Conservation (phyloP, 2,797 vertebrate species). For the Channallabes apus region DNA sequence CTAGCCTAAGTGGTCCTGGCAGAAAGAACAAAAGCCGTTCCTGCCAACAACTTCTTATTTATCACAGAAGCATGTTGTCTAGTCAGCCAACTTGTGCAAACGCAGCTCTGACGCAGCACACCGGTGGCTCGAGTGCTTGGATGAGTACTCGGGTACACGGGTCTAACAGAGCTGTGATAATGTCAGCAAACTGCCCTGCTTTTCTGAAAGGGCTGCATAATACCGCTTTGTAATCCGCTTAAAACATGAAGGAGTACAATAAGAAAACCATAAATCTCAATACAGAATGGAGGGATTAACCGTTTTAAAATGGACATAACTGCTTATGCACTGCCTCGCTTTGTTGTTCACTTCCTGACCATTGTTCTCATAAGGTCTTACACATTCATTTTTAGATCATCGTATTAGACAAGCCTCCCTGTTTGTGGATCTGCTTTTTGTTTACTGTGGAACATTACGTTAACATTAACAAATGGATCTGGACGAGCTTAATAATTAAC, state of each 20-base stretch:
- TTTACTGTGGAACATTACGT: not conserved
- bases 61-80: not conserved
- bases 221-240: not conserved
- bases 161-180: not conserved
- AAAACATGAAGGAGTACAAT: not conserved
- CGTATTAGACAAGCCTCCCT: not conserved
- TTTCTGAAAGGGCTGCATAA: not conserved
- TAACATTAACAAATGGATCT: not conserved
- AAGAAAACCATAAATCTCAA: not conserved
- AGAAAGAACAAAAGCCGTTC: not conserved
- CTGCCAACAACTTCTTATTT: constrained; percentile 17
- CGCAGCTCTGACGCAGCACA: not conserved
- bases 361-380: not conserved
- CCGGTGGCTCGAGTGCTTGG: not conserved
- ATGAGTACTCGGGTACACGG: not conserved
- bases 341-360: not conserved
- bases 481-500: not conserved
- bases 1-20: not conserved
- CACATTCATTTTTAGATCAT: not conserved
- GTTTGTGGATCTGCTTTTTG: not conserved
- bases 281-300: not conserved
- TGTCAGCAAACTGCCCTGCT: not conserved
- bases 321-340: not conserved
- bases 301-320: not conserved
- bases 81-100: constrained; percentile 25